A percentile compares a stretch with the other conserved stretches of the same genome.
Evolutionary conservation across 2,797 vertebrate species (phyloP).

Genomic region (Fistularia commersonii): DNA sequence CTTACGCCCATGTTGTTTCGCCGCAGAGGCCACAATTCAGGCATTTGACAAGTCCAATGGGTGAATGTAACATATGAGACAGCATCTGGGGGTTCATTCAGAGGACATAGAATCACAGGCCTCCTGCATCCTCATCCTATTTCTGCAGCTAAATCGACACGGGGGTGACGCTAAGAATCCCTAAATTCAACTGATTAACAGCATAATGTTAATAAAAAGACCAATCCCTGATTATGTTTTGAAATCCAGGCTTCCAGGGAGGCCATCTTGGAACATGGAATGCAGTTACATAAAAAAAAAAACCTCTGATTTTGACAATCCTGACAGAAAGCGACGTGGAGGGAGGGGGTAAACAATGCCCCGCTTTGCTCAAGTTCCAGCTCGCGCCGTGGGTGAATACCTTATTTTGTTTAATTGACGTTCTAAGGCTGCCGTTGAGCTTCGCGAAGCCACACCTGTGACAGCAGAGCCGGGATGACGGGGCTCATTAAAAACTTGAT

Average conservation of each 20-base stretch:
- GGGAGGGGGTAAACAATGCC: constrained; percentile 33
- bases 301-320: not conserved
- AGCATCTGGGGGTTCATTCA: constrained; percentile 61
- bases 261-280: not conserved
- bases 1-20: constrained; percentile 64
- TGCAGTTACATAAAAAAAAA: not conserved
- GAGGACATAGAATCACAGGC: constrained; percentile 61
- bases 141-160: not conserved
- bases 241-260: not conserved
- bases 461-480: constrained; percentile 57
- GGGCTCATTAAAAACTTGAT: constrained; percentile 74
- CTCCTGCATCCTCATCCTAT: constrained; percentile 4
- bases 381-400: constrained; percentile 39
- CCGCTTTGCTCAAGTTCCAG: constrained; percentile 8
- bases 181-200: constrained; percentile 31
- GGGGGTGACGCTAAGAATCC: constrained; percentile 3
- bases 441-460: constrained; percentile 67
- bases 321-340: not conserved
- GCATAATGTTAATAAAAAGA: constrained; percentile 12
- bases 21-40: constrained; percentile 59
- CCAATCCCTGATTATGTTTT: constrained; percentile 13
- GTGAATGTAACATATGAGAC: constrained; percentile 62
- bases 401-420: constrained; percentile 63
- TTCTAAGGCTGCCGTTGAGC: constrained; percentile 57
- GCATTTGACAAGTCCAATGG: constrained; percentile 61